Base-by-base conservation (phyloP, 2,888 invertebrate genomes). In the Holacanthella duospinosa region DNA sequence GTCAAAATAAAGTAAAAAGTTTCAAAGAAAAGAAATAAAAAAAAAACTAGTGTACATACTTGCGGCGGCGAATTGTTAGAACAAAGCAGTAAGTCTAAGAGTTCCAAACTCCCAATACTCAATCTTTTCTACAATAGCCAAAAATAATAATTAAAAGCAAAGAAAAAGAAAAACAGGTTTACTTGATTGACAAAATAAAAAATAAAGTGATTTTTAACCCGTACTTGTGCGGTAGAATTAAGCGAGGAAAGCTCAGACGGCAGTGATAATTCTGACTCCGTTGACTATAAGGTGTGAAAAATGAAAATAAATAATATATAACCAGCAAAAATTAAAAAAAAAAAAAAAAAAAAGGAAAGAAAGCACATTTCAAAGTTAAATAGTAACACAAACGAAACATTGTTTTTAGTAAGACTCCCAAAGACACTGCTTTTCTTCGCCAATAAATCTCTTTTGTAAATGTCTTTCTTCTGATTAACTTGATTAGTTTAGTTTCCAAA, bases 171-270 rank as follows among this genome's bases (percentile, higher is more conserved):
- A 29, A 29, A 25, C 25, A 56, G 21, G 21, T 56, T 19, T 9
- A 12, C n/a, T n/a, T n/a, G n/a, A n/a, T n/a, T n/a, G n/a, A n/a
- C n/a, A n/a, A n/a, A n/a, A n/a, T n/a, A n/a, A n/a, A n/a, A n/a
- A n/a, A n/a, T n/a, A n/a, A 21, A 12, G 55, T 55, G 29, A 19
- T 27, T 24, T n/a, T 29, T 21, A 57, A 24, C n/a, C 55, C 59
- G 29, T 73, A 73, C 73, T 70, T 74, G 72, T 60, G 67, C 59
- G 29, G 74, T 68, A 68, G 80, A 76, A 76, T 78, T 79, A 75
- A 76, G 75, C 77, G 82, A 24, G 54, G 64, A 64, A 57, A 65
- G 53, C 54, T 60, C 64, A 64, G 65, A 54, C 27, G 65, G 43
- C 54, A 48, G 54, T 29, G 65, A 29, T 9, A n/a, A 43, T 6